phyloP scores from a whole-genome alignment of 2,888 invertebrate genomes.

The Hyposoter didymator region DNA sequence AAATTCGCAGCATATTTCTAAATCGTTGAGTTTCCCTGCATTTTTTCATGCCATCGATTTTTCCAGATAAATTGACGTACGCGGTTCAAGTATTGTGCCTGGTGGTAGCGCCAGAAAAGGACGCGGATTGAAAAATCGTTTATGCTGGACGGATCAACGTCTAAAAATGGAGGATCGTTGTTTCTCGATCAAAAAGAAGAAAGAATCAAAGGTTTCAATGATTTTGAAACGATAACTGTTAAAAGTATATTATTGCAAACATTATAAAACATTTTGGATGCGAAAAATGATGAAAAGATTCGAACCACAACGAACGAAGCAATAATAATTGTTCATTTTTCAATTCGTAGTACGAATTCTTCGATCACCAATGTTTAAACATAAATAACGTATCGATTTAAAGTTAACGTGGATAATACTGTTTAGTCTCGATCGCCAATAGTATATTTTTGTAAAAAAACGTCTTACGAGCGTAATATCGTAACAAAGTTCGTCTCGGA shows the following conservation, averaged over 20 bases:
- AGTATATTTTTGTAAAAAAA: slow-evolving; percentile 41
- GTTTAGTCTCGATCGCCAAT: slow-evolving; percentile 60
- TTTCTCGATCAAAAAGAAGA: neutral
- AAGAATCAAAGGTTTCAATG: neutral
- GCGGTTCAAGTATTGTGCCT: slow-evolving; percentile 88
- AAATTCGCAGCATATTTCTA: no score
- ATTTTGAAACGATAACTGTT: neutral
- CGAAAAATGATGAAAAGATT: slow-evolving; percentile 47
- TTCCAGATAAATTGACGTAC: slow-evolving; percentile 88
- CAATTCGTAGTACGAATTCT: neutral
- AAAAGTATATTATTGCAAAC: slow-evolving; percentile 49
- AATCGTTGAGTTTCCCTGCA: neutral
- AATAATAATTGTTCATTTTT: slow-evolving; percentile 25
- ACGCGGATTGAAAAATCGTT: slow-evolving; percentile 68
- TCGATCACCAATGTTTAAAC: slow-evolving; percentile 34
- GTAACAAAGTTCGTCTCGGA: slow-evolving; percentile 32
- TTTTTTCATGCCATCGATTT: slow-evolving; percentile 53
- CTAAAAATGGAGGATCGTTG: neutral
- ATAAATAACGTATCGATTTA: slow-evolving; percentile 46
- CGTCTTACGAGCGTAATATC: slow-evolving; percentile 25
- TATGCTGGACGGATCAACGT: neutral
- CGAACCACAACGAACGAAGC: slow-evolving; percentile 27
- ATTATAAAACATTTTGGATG: slow-evolving; percentile 30
- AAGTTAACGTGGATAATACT: slow-evolving; percentile 58
- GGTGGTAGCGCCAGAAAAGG: slow-evolving; percentile 87